A percentile compares a stretch with the other conserved stretches of the same genome.
Conservation (phyloP, 2,113 vertebrate genomes). For the Lamprotornis superbus region DNA sequence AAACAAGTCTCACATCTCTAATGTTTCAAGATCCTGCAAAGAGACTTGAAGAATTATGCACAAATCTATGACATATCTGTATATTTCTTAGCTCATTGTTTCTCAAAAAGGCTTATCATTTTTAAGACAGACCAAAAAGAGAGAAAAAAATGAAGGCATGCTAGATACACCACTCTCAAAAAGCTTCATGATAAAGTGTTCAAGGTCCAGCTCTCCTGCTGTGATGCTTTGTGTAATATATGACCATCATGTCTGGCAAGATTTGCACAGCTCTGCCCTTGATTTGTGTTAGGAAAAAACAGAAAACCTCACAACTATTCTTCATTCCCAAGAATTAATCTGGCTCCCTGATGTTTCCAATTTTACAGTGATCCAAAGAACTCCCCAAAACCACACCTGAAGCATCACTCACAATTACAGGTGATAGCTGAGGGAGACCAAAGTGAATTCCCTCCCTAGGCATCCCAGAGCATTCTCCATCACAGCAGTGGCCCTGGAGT, state of each 20-base stretch:
- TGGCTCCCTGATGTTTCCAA: conserved; percentile 51
- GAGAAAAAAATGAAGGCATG: neutral
- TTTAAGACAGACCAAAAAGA: neutral
- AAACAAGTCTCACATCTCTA: neutral
- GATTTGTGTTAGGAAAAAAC: conserved; percentile 52
- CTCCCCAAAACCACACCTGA: conserved; percentile 38
- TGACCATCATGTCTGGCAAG: conserved; percentile 4
- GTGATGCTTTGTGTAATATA: conserved; percentile 23
- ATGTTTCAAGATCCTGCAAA: neutral
- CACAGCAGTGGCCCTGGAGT: neutral
- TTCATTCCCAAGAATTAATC: conserved; percentile 18
- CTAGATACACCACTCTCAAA: neutral
- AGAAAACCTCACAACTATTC: conserved; percentile 46
- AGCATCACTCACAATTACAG: conserved; percentile 41
- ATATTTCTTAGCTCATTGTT: neutral
- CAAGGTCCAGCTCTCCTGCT: conserved; percentile 17
- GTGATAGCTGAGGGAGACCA: neutral
- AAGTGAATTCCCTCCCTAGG: neutral
- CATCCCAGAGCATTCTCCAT: neutral
- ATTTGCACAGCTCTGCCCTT: conserved; percentile 35
- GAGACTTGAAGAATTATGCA: neutral
- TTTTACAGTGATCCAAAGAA: conserved; percentile 31
- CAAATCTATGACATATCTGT: neutral
- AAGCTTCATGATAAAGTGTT: neutral
- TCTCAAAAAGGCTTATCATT: neutral